Evolutionary conservation across 2,797 vertebrate species (phyloP).

Genomic region (Coregonus suidteri): DNA sequence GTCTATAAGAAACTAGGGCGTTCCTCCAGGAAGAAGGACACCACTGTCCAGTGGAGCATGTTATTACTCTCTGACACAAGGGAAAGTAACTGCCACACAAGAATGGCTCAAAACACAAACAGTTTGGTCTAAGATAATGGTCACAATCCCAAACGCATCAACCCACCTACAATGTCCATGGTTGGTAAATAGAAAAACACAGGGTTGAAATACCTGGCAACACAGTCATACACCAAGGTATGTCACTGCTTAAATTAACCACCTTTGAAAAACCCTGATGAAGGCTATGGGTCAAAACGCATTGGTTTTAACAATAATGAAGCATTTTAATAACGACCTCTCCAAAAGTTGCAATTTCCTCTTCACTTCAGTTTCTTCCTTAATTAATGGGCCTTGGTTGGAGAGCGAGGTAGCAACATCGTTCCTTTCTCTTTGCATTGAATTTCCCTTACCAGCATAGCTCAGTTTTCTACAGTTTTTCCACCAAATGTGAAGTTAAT

Average conservation of each 20-base stretch:
- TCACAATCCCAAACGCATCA: neutral
- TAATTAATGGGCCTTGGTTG: neutral
- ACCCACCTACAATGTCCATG: neutral
- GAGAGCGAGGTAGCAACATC: neutral
- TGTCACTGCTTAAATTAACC: neutral
- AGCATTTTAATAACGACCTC: neutral
- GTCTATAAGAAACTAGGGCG: neutral
- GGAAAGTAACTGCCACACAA: neutral
- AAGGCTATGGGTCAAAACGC: neutral
- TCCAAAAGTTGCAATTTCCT: neutral
- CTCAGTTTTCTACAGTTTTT: neutral
- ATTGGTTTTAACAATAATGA: neutral
- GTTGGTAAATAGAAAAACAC: neutral
- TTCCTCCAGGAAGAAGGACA: slow-evolving; percentile 4
- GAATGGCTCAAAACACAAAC: neutral
- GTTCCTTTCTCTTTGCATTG: neutral
- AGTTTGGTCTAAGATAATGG: neutral
- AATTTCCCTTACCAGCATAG: neutral
- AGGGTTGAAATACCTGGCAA: neutral
- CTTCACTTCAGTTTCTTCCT: neutral
- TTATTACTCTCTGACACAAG: neutral
- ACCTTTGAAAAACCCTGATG: neutral
- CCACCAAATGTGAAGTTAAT: neutral
- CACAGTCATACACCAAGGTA: neutral
- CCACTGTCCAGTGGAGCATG: neutral